Evolutionary conservation across 2,113 vertebrate species (phyloP).

Genomic region (Hemiprocne comata): DNA sequence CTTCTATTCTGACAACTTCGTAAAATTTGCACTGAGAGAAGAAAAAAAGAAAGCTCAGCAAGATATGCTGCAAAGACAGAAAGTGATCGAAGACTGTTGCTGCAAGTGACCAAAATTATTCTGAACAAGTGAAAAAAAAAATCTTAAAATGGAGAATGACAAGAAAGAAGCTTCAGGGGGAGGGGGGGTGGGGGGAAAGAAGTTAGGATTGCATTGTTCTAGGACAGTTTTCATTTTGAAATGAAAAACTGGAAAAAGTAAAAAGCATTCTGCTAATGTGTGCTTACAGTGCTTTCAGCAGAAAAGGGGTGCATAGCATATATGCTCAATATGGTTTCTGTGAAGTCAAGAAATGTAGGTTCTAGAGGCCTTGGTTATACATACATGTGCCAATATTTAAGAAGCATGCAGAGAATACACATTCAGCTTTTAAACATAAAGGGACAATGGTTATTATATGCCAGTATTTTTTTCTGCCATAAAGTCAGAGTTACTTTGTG

Average conservation of each 20-base stretch:
- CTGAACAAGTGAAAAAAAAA: not conserved
- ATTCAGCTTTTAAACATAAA: not conserved
- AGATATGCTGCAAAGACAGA: not conserved
- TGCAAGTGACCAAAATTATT: not conserved
- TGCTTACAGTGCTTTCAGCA: not conserved
- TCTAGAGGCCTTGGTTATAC: not conserved
- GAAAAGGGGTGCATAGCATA: not conserved
- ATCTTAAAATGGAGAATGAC: not conserved
- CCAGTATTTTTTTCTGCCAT: not conserved
- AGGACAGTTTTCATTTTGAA: not conserved
- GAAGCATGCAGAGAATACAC: not conserved
- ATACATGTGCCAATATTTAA: not conserved
- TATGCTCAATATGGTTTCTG: not conserved
- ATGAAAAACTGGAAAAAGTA: not conserved
- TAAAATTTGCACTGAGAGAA: not conserved
- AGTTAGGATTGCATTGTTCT: not conserved
- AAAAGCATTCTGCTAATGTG: not conserved
- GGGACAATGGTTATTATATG: not conserved
- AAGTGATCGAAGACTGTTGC: not conserved
- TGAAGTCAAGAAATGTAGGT: not conserved
- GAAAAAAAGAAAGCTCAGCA: slow-evolving; percentile 9
- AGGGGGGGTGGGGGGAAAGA: too few species aligned
- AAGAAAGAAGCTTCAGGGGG: not conserved
- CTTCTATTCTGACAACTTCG: not conserved
- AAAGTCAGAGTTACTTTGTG: not conserved